Base-by-base conservation (phyloP, 2,797 vertebrate species). In the Anas bernieri region DNA sequence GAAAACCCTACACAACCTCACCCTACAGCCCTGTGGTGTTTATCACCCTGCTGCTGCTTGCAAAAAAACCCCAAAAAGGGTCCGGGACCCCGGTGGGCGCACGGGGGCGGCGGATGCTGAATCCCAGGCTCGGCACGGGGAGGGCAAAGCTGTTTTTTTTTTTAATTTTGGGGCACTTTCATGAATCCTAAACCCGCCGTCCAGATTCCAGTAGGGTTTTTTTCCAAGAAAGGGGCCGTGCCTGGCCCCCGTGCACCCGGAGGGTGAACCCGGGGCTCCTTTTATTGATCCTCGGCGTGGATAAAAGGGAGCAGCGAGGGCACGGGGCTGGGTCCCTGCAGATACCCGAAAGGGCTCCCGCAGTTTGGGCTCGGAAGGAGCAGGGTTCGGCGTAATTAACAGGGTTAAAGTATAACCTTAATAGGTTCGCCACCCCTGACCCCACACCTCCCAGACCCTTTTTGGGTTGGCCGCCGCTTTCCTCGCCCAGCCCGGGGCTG, bases 371-470 rank as follows among this genome's bases (percentile, higher is more conserved):
- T 0, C 46, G 86, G 75, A 37, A 69, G 78, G 66, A 28, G 46
- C 20, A 6, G 1, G 8, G 83, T 68, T 76, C 37, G 1, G 35
- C 35, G 54, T 78, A 59, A 86, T 96, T 88, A 88, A 17, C 10
- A 0, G 23, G 41, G 94, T 94, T 96, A 96, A 95, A 96, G n/a
- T 94, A 45, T 94, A 94, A 96, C 95, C 31, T 21, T 21, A 0
- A 12, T 3, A 33, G 45, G 64, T 58, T 62, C 3, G 45, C 66
- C 72, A 73, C 88, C 92, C 95, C 88, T 90, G 90, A 37, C 90
- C 92, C 50, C 67, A 62, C 15, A 46, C 83, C 58, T 93, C 25
- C 75, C 0, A 1, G 6, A 62, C 35, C 31, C 72, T 67, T 48
- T 48, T 20, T 11, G 46, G 46, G 46, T 48, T 12, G 46, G 21